Evolutionary conservation across 2,113 vertebrate species (phyloP), one percentile per base, ranked within the genome.

Genomic region (Plectropomus leopardus): DNA sequence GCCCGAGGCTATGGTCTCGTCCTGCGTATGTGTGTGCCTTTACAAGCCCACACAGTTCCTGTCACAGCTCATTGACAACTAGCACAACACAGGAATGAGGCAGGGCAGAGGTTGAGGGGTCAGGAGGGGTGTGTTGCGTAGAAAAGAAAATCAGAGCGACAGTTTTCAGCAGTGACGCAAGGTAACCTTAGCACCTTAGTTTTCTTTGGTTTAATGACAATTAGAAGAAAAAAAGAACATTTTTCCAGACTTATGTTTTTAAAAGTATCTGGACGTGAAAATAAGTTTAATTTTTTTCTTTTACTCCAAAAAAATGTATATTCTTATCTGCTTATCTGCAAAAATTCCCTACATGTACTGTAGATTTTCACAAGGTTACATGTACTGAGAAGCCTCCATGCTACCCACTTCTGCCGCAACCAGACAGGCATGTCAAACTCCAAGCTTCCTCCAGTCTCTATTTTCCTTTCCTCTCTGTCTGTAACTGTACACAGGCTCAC

Each of bases 11-110:
- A 44, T 51, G 19, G 55, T 45, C 67, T 71, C 21, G 60, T 79
- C 50, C 74, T 70, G 50, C 55, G 34, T n/a, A 28, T 72, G 42
- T 70, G 51, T 77, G 61, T 44, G 47, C 65, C 51, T 92, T 87
- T 73, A 72, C 65, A 80, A 88, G 70, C 53, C 61, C 48, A 60
- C 65, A 68, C 85, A 85, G 76, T 71, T 68, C 32, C 80, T 70
- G 84, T 87, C 82, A 88, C 84, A 80, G 81, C 81, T 88, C 82
- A 82, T 26, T 86, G 84, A 84, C 45, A 59, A 68, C 69, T 19
- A 73, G 80, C 83, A 66, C 76, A 76, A 74, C 74, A 70, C 58
- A 26, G 66, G 66, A 77, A 75, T 45, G 78, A 69, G 64, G 61
- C 50, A 32, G 64, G 68, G 44, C 30, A 40, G 63, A 64, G 63